Evolutionary conservation across 2,797 vertebrate species (phyloP).

Genomic region (Lepilemur septentrionalis): DNA sequence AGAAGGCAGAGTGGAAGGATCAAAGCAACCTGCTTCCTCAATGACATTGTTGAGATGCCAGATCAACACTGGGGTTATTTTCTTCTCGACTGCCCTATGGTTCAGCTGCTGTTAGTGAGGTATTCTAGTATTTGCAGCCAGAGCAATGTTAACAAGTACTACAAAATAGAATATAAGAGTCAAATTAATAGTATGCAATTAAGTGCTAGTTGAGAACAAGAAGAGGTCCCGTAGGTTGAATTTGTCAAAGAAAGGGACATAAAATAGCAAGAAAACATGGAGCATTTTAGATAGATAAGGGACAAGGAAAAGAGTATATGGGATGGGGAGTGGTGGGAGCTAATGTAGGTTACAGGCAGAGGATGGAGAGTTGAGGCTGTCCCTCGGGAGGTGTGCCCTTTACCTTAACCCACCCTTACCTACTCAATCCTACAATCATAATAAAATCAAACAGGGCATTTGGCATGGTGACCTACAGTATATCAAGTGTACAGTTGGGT

Average conservation of each 20-base stretch:
- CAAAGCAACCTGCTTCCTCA: slow-evolving; percentile 2
- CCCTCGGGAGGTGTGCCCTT: background rate
- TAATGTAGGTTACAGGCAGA: background rate
- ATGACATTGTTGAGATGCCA: slow-evolving; percentile 25
- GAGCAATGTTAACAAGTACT: slow-evolving; percentile 7
- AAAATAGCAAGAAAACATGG: background rate
- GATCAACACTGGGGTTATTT: background rate
- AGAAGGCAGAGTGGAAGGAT: background rate
- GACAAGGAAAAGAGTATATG: background rate
- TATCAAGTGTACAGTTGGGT: background rate
- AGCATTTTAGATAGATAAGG: slow-evolving; percentile 4
- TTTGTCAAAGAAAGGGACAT: background rate
- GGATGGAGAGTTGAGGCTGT: background rate
- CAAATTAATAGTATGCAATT: background rate
- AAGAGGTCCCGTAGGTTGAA: background rate
- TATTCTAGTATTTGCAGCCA: background rate
- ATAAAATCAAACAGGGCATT: slow-evolving; percentile 29
- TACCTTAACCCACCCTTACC: background rate
- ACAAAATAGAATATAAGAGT: slow-evolving; percentile 13
- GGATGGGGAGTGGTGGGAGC: background rate
- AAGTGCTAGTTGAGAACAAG: slow-evolving; percentile 12
- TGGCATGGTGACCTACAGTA: background rate
- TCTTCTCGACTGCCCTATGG: background rate
- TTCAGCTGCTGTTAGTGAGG: background rate
- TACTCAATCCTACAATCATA: background rate